Conservation (phyloP, 2,888 invertebrate species). For the Anorthoa munda region DNA sequence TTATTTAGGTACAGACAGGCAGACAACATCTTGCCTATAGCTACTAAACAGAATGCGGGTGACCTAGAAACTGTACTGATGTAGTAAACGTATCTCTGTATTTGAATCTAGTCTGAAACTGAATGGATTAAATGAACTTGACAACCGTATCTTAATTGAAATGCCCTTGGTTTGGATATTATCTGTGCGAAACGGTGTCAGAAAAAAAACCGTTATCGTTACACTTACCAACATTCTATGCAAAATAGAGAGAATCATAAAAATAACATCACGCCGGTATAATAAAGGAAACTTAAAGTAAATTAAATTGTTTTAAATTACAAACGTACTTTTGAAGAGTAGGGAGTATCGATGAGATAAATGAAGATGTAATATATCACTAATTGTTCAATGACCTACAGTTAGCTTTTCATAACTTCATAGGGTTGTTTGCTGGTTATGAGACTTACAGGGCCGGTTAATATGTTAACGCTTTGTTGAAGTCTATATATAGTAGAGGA, state of each 20-base stretch:
- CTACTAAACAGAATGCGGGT: constrained; percentile 7
- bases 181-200: constrained; percentile 25
- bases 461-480: too few species aligned
- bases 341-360: too few species aligned
- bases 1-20: not conserved
- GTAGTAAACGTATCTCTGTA: constrained; percentile 28
- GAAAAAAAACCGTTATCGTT: constrained; percentile 10
- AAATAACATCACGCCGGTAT: not conserved
- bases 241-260: not conserved
- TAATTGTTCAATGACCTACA: too few species aligned
- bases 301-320: too few species aligned
- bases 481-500: too few species aligned
- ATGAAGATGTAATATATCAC: too few species aligned
- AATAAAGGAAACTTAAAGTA: too few species aligned
- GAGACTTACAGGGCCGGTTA: too few species aligned
- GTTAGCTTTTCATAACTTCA: too few species aligned
- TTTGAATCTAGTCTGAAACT: constrained; percentile 33
- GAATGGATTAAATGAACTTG: constrained; percentile 48
- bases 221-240: constrained; percentile 21
- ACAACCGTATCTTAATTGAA: constrained; percentile 45
- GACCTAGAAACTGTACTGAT: constrained; percentile 27
- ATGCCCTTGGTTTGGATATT: constrained; percentile 35
- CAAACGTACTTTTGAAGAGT: too few species aligned
- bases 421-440: too few species aligned
- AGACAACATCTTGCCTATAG: not conserved